A percentile compares a stretch with the other conserved stretches of the same genome.
Evolutionary conservation across 2,888 invertebrate genomes (phyloP).

Genomic region (Agapostemon virescens): DNA sequence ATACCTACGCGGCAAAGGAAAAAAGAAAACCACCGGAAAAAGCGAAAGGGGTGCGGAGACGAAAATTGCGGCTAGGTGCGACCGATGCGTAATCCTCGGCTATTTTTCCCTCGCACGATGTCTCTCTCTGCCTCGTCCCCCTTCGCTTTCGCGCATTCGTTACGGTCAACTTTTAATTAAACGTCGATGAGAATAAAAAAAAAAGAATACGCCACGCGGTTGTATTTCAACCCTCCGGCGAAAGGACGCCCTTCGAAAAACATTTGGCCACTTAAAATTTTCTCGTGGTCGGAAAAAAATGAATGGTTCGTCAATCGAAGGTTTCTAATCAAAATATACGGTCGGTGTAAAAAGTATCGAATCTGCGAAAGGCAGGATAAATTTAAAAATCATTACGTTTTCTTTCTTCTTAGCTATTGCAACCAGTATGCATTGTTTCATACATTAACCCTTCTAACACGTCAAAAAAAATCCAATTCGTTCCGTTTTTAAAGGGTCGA

Average conservation of each 20-base stretch:
- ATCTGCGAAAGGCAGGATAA: too few relatives aligned
- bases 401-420: too few relatives aligned
- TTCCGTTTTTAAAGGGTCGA: too few relatives aligned
- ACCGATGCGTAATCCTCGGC: constrained; percentile 22
- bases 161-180: constrained; percentile 75
- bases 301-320: constrained; percentile 60
- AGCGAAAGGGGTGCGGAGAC: constrained; percentile 25
- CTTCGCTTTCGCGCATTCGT: constrained; percentile 35
- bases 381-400: too few relatives aligned
- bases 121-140: constrained; percentile 5
- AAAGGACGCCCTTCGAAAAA: constrained; percentile 36
- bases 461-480: too few relatives aligned
- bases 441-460: too few relatives aligned
- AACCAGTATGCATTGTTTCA: too few relatives aligned
- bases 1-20: background rate
- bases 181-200: constrained; percentile 71
- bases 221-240: constrained; percentile 64
- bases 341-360: too few relatives aligned
- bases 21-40: constrained; percentile 11
- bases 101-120: constrained; percentile 5
- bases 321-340: constrained; percentile 38
- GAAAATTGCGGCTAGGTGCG: constrained; percentile 48
- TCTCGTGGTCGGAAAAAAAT: constrained; percentile 43
- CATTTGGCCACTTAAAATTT: background rate
- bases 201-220: constrained; percentile 66